Evolutionary conservation across 2,888 invertebrate genomes (phyloP).

Genomic region (Clitarchus hookeri): DNA sequence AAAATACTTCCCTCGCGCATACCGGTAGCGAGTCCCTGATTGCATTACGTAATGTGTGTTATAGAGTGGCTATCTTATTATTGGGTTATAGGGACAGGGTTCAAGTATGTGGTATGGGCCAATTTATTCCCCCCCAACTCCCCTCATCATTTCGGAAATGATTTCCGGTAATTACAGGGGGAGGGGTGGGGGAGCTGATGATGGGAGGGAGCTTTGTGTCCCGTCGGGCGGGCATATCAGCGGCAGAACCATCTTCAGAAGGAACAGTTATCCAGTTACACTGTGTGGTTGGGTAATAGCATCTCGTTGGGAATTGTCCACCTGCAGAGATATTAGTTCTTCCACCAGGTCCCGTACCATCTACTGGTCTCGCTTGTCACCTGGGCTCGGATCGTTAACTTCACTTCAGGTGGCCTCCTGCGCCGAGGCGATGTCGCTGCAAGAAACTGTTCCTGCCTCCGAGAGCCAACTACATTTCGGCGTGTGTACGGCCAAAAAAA

Average conservation of each 20-base stretch:
- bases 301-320: neutral
- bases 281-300: neutral
- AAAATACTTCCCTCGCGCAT: neutral
- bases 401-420: too few relatives aligned
- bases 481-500: too few relatives aligned
- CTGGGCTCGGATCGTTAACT: neutral
- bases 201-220: neutral
- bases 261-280: constrained; percentile 7
- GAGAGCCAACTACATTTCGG: too few relatives aligned
- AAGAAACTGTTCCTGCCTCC: too few relatives aligned
- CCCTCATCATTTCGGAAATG: neutral
- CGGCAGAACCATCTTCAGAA: neutral
- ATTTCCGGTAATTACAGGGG: neutral
- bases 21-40: neutral
- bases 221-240: neutral
- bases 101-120: neutral
- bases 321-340: neutral
- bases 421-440: too few relatives aligned
- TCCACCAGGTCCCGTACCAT: neutral
- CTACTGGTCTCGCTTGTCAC: neutral
- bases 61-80: neutral
- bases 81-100: neutral
- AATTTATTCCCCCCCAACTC: neutral
- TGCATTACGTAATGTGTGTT: neutral
- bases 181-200: neutral